A percentile compares a stretch with the other conserved stretches of the same genome.
These are phyloP conservation scores for Tychaedon coryphoeus DNA, from an alignment of 2,113 vertebrate species.

Conservation along the genomic window DNA sequence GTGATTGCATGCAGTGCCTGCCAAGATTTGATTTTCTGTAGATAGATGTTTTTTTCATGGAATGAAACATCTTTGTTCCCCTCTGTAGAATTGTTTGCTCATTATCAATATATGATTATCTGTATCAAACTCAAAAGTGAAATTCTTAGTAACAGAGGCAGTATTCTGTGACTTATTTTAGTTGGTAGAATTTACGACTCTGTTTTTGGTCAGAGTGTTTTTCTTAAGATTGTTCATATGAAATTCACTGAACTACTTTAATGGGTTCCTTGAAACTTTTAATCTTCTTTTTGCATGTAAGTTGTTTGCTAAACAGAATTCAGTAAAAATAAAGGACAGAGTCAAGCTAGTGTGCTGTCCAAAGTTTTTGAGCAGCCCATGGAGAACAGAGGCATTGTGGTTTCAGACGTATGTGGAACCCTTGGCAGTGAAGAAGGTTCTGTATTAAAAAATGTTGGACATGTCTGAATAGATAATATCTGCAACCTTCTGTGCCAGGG, in stretches of 20 bases:
- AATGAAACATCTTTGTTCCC: background rate
- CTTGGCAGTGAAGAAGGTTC: background rate
- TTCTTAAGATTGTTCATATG: background rate
- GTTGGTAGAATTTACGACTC: background rate
- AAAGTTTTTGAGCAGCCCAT: background rate
- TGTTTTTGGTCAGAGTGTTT: background rate
- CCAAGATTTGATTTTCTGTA: constrained; percentile 9
- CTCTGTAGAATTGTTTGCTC: background rate
- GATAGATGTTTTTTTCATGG: background rate
- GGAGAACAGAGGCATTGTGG: background rate
- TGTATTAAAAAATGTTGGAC: constrained; percentile 34
- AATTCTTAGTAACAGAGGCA: background rate
- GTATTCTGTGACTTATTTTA: background rate
- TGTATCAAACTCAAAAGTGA: background rate
- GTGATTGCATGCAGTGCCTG: background rate
- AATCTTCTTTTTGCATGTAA: background rate
- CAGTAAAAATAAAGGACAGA: background rate
- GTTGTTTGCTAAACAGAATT: background rate
- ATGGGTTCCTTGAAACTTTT: background rate
- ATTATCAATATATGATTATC: background rate
- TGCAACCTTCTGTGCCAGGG: constrained; percentile 41
- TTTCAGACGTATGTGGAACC: background rate
- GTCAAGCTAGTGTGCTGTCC: background rate
- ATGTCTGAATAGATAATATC: constrained; percentile 43
- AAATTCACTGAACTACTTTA: background rate